Conservation (phyloP, 2,113 vertebrate genomes). For the Helogale parvula region DNA sequence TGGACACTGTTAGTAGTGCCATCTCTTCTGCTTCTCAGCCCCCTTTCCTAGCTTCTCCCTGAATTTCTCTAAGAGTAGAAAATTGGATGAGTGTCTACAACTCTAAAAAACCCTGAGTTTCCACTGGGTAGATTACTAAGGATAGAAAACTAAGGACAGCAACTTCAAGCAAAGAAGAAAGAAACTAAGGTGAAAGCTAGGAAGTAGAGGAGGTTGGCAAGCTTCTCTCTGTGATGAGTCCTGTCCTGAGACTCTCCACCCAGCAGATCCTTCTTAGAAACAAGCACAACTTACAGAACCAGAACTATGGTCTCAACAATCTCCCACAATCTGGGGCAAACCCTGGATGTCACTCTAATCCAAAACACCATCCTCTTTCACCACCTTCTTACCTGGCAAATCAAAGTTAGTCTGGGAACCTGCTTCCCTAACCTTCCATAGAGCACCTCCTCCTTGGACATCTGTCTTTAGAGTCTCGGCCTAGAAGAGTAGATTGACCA, state of each 20-base stretch:
- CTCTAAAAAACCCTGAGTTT: not conserved
- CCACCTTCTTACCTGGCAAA: not conserved
- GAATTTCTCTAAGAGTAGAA: slow-evolving; percentile 28
- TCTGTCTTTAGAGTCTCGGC: not conserved
- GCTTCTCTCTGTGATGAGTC: not conserved
- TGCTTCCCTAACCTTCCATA: not conserved
- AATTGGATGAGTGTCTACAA: not conserved
- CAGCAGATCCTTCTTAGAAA: not conserved
- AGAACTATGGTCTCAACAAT: not conserved
- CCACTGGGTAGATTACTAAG: not conserved
- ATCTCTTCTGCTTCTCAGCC: not conserved
- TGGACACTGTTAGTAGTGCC: not conserved
- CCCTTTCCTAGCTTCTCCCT: not conserved
- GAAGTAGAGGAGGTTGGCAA: not conserved
- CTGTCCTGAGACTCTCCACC: not conserved
- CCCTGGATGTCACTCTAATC: not conserved
- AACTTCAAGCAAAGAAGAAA: not conserved
- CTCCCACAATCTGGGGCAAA: not conserved
- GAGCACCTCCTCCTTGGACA: not conserved
- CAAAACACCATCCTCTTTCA: not conserved
- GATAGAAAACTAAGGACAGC: not conserved
- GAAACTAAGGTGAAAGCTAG: not conserved
- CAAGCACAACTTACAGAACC: not conserved
- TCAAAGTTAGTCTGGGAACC: not conserved
- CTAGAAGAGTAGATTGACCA: not conserved